A percentile compares a stretch with the other conserved stretches of the same genome.
These are phyloP conservation scores for Hycleus cichorii DNA, from an alignment of 1,140 invertebrate species.

Conservation along the genomic window DNA sequence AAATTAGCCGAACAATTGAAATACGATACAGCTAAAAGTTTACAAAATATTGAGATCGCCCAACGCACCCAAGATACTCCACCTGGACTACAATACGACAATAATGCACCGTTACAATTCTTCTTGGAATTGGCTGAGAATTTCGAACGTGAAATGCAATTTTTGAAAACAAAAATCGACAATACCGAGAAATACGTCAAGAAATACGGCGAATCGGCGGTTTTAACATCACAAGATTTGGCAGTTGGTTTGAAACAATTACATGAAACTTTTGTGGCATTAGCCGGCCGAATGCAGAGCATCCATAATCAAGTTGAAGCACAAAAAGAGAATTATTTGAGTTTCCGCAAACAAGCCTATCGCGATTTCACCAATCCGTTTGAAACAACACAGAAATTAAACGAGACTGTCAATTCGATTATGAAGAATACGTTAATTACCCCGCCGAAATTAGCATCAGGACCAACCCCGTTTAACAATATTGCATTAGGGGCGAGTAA, in stretches of 20 bases:
- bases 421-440: conserved; percentile 18
- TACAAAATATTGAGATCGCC: conserved; percentile 70
- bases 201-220: conserved; percentile 52
- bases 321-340: conserved; percentile 77
- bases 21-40: conserved; percentile 62
- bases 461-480: conserved; percentile 42
- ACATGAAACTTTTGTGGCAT: conserved; percentile 75
- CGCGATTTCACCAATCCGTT: conserved; percentile 76
- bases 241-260: conserved; percentile 66
- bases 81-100: conserved; percentile 68
- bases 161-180: conserved; percentile 64
- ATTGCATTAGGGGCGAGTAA: conserved; percentile 16
- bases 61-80: conserved; percentile 72
- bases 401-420: conserved; percentile 18
- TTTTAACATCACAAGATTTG: conserved; percentile 66
- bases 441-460: conserved; percentile 31
- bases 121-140: conserved; percentile 63
- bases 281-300: conserved; percentile 74
- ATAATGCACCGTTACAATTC: conserved; percentile 64
- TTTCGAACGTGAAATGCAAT: conserved; percentile 65
- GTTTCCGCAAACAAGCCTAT: conserved; percentile 67
- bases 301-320: conserved; percentile 62
- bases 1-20: conserved; percentile 63
- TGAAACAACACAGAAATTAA: conserved; percentile 45
- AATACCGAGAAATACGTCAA: conserved; percentile 65